Evolutionary conservation across 2,797 vertebrate species (phyloP).

Genomic region (Cetoscarus ocellatus): DNA sequence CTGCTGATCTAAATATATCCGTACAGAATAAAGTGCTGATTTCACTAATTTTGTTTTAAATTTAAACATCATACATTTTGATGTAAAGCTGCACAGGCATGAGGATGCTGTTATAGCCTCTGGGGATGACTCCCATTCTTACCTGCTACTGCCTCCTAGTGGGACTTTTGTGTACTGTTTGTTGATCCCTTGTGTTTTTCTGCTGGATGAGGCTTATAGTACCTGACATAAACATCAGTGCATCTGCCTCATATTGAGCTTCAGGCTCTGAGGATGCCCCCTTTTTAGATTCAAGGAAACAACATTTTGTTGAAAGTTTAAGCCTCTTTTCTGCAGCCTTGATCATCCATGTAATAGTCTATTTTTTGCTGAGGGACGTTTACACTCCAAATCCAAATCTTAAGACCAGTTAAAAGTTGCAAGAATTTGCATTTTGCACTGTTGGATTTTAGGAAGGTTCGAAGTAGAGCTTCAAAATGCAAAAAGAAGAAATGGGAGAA

Average conservation of each 20-base stretch:
- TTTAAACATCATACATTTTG: background rate
- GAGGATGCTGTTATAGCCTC: slow-evolving; percentile 6
- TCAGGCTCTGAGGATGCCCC: slow-evolving; percentile 30
- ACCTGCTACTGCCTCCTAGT: slow-evolving; percentile 72
- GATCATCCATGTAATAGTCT: slow-evolving; percentile 19
- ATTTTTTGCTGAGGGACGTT: too few species aligned
- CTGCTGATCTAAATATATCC: background rate
- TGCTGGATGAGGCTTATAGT: slow-evolving; percentile 59
- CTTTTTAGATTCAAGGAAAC: slow-evolving; percentile 36
- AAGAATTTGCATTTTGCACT: too few species aligned
- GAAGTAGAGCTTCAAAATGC: too few species aligned
- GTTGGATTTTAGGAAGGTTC: too few species aligned
- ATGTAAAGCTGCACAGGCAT: slow-evolving; percentile 18
- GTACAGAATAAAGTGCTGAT: background rate
- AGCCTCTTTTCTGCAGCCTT: slow-evolving; percentile 45
- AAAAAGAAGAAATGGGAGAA: too few species aligned
- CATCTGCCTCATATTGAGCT: slow-evolving; percentile 37
- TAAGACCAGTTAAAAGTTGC: too few species aligned
- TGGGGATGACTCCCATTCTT: slow-evolving; percentile 27
- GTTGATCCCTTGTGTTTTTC: slow-evolving; percentile 29
- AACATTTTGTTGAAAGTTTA: slow-evolving; percentile 49
- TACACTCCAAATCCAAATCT: too few species aligned
- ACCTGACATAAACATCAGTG: slow-evolving; percentile 49
- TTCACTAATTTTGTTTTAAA: background rate
- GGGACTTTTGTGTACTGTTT: slow-evolving; percentile 37